Percentiles rank a stretch among this genome's conserved stretches.
Conservation (phyloP, 2,797 vertebrate species). For the Dryobates pubescens region DNA sequence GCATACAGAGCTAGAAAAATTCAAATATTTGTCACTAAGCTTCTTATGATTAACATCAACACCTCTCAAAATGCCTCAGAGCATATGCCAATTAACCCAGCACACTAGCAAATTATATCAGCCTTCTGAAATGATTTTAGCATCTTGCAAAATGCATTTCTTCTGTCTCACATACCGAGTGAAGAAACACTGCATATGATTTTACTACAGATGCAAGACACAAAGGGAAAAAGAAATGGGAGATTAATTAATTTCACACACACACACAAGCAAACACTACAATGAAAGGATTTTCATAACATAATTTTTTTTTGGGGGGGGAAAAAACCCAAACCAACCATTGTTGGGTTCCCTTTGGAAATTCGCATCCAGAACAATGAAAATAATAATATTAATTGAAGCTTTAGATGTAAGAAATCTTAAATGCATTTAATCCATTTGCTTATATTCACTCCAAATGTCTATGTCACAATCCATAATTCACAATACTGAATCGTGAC, state of each 20-base stretch:
- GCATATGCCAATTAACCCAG: background rate
- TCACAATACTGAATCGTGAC: constrained; percentile 19
- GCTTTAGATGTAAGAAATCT: constrained; percentile 29
- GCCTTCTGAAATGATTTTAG: background rate
- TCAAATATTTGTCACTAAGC: background rate
- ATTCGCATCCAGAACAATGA: constrained; percentile 9
- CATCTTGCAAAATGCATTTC: background rate
- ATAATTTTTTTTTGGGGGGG: no score
- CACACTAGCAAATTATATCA: background rate
- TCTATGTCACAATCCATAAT: constrained; percentile 26
- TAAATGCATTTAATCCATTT: constrained; percentile 45
- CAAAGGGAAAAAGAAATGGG: background rate
- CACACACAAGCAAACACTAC: background rate
- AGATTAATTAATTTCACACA: background rate
- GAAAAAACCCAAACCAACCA: background rate
- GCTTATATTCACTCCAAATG: constrained; percentile 28
- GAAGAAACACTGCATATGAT: background rate
- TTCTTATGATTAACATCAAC: constrained; percentile 18
- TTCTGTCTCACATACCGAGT: background rate
- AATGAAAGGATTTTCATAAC: background rate
- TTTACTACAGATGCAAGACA: background rate
- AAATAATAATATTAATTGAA: constrained; percentile 37
- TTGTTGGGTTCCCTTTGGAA: constrained; percentile 15
- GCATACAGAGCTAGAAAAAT: background rate
- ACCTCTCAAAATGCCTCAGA: constrained; percentile 6